These are phyloP conservation scores for Drosophila maculinotata DNA, from an alignment of 2,888 invertebrate species.

Conservation along the genomic window DNA sequence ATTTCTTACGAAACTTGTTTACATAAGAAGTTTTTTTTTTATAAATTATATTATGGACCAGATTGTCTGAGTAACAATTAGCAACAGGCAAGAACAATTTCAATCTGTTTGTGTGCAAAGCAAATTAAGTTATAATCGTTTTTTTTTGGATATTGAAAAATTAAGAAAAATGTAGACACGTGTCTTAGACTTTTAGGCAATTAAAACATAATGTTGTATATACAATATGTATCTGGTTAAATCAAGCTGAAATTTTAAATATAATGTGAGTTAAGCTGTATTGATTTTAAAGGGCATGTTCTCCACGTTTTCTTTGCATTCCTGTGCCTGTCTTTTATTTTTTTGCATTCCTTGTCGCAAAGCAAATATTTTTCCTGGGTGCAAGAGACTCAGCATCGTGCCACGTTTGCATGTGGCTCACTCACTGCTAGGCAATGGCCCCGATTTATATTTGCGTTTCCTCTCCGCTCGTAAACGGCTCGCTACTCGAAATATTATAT, in stretches of 20 bases:
- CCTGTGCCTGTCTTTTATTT: background rate
- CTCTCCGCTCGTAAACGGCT: slow-evolving; percentile 42
- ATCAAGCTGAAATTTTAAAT: background rate
- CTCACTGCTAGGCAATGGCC: slow-evolving; percentile 15
- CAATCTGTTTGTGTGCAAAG: too few species aligned
- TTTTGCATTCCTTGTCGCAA: slow-evolving; percentile 16
- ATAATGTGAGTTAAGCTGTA: too few species aligned
- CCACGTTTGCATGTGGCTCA: background rate
- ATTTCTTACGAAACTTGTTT: background rate
- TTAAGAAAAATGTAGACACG: too few species aligned
- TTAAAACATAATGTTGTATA: background rate
- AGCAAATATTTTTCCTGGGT: slow-evolving; percentile 42
- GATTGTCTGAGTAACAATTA: too few species aligned
- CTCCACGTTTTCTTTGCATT: background rate
- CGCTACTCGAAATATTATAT: slow-evolving; percentile 33
- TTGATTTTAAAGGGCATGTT: slow-evolving; percentile 9
- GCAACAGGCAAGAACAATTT: too few species aligned
- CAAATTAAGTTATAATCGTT: too few species aligned
- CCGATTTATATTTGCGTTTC: slow-evolving; percentile 42
- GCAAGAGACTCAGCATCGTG: slow-evolving; percentile 49
- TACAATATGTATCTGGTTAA: background rate
- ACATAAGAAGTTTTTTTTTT: background rate
- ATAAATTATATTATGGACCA: too few species aligned
- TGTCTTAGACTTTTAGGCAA: too few species aligned
- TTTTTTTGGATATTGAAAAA: background rate